A percentile compares a stretch with the other conserved stretches of the same genome.
Evolutionary conservation across 2,113 vertebrate species (phyloP).

Genomic region (Pseudorhombus dupliciocellatus): DNA sequence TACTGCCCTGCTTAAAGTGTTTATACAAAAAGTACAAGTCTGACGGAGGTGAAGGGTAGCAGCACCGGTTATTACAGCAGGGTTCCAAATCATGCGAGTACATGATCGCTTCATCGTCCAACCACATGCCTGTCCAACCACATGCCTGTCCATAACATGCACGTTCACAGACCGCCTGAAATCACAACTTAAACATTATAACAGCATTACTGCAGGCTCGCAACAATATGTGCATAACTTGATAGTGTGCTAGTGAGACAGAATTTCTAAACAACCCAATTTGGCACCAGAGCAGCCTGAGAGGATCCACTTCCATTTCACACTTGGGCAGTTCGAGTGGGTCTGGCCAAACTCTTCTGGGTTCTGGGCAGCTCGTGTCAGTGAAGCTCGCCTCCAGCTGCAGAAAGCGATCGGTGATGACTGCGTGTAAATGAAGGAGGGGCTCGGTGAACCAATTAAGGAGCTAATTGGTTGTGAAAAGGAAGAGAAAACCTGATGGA

Average conservation of each 20-base stretch:
- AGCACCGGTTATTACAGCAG: too few species aligned
- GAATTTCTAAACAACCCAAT: background rate
- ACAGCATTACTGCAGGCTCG: too few species aligned
- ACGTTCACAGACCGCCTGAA: too few species aligned
- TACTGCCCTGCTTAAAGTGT: too few species aligned
- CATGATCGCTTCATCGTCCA: too few species aligned
- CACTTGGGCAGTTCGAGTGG: background rate
- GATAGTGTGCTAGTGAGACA: background rate
- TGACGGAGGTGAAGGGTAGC: too few species aligned
- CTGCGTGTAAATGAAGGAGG: background rate
- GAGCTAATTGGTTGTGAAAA: slow-evolving; percentile 1
- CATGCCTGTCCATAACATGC: too few species aligned
- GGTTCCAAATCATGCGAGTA: too few species aligned
- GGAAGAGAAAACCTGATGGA: background rate
- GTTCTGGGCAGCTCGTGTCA: background rate
- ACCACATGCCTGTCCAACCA: too few species aligned
- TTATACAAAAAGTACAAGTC: too few species aligned
- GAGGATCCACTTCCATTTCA: background rate
- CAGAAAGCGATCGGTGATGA: background rate
- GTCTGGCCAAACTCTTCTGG: background rate
- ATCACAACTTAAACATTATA: too few species aligned
- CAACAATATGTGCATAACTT: too few species aligned
- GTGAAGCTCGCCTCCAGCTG: background rate
- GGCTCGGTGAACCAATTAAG: background rate
- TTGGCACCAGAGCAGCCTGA: background rate